Evolutionary conservation across 2,888 invertebrate genomes (phyloP), one percentile per base, ranked within the genome.

Genomic region (Oegoconia quadripuncta): DNA sequence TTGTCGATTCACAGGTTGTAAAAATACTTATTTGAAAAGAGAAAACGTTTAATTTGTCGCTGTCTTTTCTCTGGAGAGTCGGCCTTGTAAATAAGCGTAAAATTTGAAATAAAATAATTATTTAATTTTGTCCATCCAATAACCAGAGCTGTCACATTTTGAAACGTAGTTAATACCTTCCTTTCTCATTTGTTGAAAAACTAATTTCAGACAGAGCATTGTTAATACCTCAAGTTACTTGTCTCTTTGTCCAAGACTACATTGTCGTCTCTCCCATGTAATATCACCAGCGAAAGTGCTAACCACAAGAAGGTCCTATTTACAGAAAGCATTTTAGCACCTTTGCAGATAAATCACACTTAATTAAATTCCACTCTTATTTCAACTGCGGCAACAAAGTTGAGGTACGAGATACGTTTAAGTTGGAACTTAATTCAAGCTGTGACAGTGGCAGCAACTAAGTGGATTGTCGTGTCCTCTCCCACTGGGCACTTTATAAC

Each of bases 401-500:
- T 60, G 57, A 53, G 44, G 30, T 30, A 15, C 12, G 22, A 22
- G 32, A 32, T 34, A 16, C 16, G 7, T n/a, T 30, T 17, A 52
- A 62, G 56, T 57, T 56, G 55, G 16, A 29, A 14, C 22, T 56
- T 65, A 67, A 64, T 66, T 74, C 63, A 64, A 51, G 54, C 52
- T 64, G 68, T 65, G 60, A 58, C 60, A 50, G 45, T 39, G 46
- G 53, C 39, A 45, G 52, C 49, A 40, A 57, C 70, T 72, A 74
- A 76, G 70, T 75, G 74, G 70, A 58, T 69, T 66, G 64, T 65
- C 74, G 69, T 77, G 78, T 80, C 57, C 46, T 64, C 60, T 61
- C 67, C 65, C 61, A 67, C 73, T 61, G 61, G 39, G 55, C 55
- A 48, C 51, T 70, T 68, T 68, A 70, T 70, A 64, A 54, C 60